A percentile compares a stretch with the other conserved stretches of the same genome.
Evolutionary conservation across 2,113 vertebrate species (phyloP).

Genomic region (Podiceps cristatus): DNA sequence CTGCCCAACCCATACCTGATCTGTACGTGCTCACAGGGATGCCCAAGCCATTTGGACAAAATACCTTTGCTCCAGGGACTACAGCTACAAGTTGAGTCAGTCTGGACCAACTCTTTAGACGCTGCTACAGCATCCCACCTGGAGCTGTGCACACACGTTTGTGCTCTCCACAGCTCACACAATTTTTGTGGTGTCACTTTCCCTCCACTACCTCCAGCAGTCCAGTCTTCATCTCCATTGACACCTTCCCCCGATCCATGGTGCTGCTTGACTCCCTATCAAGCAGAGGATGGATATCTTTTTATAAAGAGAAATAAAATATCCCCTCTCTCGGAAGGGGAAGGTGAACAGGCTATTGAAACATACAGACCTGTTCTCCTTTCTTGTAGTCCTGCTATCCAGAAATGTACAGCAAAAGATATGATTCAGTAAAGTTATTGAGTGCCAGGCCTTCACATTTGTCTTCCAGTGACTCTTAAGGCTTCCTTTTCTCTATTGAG

Average conservation of each 20-base stretch:
- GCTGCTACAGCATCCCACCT: neutral
- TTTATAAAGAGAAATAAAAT: conserved; percentile 28
- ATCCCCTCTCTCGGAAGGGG: neutral
- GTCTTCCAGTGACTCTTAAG: conserved; percentile 73
- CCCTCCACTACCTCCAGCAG: neutral
- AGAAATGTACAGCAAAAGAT: conserved; percentile 35
- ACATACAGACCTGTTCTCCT: neutral
- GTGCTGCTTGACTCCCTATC: neutral
- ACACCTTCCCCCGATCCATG: neutral
- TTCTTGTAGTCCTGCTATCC: neutral
- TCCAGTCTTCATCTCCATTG: neutral
- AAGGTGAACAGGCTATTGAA: conserved; percentile 21
- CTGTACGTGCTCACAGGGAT: neutral
- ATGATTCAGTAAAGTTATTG: conserved; percentile 68
- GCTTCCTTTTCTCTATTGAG: conserved; percentile 70
- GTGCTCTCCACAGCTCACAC: neutral
- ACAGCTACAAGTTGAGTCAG: neutral
- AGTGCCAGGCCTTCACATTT: conserved; percentile 71
- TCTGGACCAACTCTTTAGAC: neutral
- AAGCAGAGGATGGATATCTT: neutral
- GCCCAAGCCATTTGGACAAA: neutral
- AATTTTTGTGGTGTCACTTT: neutral
- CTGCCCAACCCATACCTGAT: neutral
- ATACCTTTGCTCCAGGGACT: neutral
- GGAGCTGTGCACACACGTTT: neutral